A percentile compares a stretch with the other conserved stretches of the same genome.
phyloP scores from a whole-genome alignment of 2,888 invertebrate genomes.

The Eulithis prunata region DNA sequence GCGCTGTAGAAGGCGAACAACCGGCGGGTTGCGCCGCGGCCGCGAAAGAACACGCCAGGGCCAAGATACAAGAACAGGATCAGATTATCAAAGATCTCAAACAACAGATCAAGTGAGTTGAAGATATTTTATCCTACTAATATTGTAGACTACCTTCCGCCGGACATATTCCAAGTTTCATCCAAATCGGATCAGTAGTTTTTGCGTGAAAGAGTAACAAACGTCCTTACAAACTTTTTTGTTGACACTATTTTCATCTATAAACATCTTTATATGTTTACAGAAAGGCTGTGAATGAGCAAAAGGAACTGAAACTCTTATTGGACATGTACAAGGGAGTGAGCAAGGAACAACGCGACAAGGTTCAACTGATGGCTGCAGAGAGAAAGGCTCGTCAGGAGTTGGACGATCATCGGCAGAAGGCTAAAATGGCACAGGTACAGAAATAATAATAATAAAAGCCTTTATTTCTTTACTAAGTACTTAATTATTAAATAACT shows the following conservation, averaged over 20 bases:
- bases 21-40: slow-evolving; percentile 77
- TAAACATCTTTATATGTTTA: neutral
- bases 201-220: too few species aligned
- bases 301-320: slow-evolving; percentile 96
- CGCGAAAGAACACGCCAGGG: slow-evolving; percentile 69
- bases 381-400: slow-evolving; percentile 96
- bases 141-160: too few species aligned
- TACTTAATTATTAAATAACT: too few species aligned
- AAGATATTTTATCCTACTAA: too few species aligned
- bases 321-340: slow-evolving; percentile 99
- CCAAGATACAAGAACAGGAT: slow-evolving; percentile 84
- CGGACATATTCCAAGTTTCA: too few species aligned
- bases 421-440: slow-evolving; percentile 92
- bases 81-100: slow-evolving; percentile 93
- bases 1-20: slow-evolving; percentile 64
- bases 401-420: slow-evolving; percentile 93
- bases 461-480: too few species aligned
- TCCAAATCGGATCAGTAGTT: too few species aligned
- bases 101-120: slow-evolving; percentile 94
- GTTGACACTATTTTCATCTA: too few species aligned
- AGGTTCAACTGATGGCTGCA: slow-evolving; percentile 97
- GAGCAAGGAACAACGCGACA: slow-evolving; percentile 97
- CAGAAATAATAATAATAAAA: too few species aligned
- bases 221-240: too few species aligned
- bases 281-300: slow-evolving; percentile 96